Percentiles rank a stretch among this genome's conserved stretches.
phyloP scores from a whole-genome alignment of 2,888 invertebrate species.

The Synergus umbraculus region DNA sequence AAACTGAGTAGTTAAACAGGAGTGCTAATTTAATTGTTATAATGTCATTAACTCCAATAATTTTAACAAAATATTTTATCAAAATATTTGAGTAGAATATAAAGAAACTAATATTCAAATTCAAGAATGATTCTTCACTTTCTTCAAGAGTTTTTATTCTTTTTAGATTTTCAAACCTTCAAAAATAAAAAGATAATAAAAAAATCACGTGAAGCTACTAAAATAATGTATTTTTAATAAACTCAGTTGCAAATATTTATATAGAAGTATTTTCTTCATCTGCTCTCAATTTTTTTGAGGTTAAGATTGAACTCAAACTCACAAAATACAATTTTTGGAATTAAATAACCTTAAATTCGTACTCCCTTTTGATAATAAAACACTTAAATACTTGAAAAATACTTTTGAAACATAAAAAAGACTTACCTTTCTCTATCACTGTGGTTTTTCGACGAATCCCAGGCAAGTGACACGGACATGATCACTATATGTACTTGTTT shows the following conservation, averaged over 20 bases:
- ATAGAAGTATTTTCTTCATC: background rate
- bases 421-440: constrained; percentile 87
- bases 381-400: background rate
- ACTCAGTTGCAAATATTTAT: background rate
- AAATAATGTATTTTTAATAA: background rate
- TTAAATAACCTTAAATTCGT: background rate
- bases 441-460: constrained; percentile 88
- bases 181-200: background rate
- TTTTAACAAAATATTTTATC: background rate
- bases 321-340: constrained; percentile 33
- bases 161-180: background rate
- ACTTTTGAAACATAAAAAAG: constrained; percentile 61
- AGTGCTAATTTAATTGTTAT: background rate
- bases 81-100: background rate
- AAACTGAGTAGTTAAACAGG: background rate
- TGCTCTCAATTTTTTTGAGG: constrained; percentile 49
- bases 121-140: background rate
- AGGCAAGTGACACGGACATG: constrained; percentile 77
- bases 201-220: background rate
- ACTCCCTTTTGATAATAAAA: background rate
- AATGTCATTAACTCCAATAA: background rate
- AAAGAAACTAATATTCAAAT: background rate
- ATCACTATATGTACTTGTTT: constrained; percentile 46
- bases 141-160: background rate
- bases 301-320: constrained; percentile 51